Base-by-base conservation (phyloP, 2,888 invertebrate species). In the Heliothis peltigera region DNA sequence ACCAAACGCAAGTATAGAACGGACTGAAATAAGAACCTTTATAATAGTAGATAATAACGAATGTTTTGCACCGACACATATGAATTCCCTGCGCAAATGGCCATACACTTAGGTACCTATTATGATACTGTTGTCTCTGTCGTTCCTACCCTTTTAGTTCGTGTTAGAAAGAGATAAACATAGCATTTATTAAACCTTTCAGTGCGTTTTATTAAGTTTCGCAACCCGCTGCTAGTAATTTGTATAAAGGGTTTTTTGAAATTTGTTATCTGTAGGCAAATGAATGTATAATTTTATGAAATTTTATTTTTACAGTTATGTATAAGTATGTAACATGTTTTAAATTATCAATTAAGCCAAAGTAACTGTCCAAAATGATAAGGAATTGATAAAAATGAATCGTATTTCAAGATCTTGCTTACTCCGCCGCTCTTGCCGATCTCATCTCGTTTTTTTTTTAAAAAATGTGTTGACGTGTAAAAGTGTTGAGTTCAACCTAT, bases 41-140 rank as follows among this genome's bases (percentile, higher is more conserved):
- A 64, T 70, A 67, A 70, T 79, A 68, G 64, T 43, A 67, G 61
- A 80, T 67, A 66, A 68, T 80, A 77, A 73, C 57, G 54, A 69
- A 59, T 74, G 64, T 60, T 74, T 74, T 70, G 63, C 69, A 63
- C 73, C 67, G 56, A 73, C 79, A 76, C 67, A 64, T 64, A 66
- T 70, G 70, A 69, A 69, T 66, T 64, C 74, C 22, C 54, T 52
- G 46, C 57, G 17, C 48, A 49, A 66, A 74, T 66, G 51, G 55
- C 66, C 58, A 66, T 25, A 72, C 53, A 59, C 66, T 70, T 70
- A 59, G 28, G 57, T 28, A 47, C 42, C 32, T 17, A 64, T 75
- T 64, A 46, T 51, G 21, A 25, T 60, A 25, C 21, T 17, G 5
- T 51, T 19, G 12, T 58, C 66, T 61, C 67, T 58, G 39, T 77